These are phyloP conservation scores for Hyposmocoma kahamanoa DNA, from an alignment of 1,140 invertebrate genomes.

Conservation along the genomic window DNA sequence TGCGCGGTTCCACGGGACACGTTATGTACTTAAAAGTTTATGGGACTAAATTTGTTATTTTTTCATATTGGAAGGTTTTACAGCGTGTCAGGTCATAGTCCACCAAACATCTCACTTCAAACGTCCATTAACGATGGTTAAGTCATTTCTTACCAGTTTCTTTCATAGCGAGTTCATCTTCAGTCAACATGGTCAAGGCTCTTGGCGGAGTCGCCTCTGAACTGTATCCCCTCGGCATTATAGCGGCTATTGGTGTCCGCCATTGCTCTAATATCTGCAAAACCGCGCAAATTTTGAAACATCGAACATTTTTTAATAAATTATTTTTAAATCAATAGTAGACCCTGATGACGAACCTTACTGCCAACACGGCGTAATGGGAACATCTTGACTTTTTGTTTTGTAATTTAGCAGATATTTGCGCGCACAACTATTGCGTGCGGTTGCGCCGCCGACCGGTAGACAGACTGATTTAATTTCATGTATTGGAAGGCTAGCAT, in stretches of 20 bases:
- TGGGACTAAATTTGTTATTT: too few species aligned
- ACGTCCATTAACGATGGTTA: neutral
- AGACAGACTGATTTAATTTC: conserved; percentile 36
- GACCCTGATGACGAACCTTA: conserved; percentile 45
- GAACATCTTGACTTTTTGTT: conserved; percentile 39
- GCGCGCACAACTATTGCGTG: conserved; percentile 21
- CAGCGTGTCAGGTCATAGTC: too few species aligned
- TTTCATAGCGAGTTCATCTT: conserved; percentile 86
- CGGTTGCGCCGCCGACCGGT: conserved; percentile 28
- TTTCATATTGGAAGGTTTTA: too few species aligned
- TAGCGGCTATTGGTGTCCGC: conserved; percentile 39
- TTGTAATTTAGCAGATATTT: conserved; percentile 27
- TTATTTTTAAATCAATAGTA: conserved; percentile 14
- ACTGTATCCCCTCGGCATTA: conserved; percentile 37
- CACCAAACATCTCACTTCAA: too few species aligned
- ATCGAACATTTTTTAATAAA: conserved; percentile 5
- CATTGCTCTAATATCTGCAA: conserved; percentile 66
- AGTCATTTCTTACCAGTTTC: conserved; percentile 78
- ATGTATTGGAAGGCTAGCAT: conserved; percentile 21
- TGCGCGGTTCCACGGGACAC: too few species aligned
- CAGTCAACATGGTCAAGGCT: conserved; percentile 81
- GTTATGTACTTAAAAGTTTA: too few species aligned
- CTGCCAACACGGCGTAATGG: conserved; percentile 52
- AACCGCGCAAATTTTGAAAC: conserved; percentile 22
- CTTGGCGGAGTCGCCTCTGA: conserved; percentile 41